Evolutionary conservation across 2,888 invertebrate genomes (phyloP), one percentile per base, ranked within the genome.

Genomic region (Synergus gifuensis): DNA sequence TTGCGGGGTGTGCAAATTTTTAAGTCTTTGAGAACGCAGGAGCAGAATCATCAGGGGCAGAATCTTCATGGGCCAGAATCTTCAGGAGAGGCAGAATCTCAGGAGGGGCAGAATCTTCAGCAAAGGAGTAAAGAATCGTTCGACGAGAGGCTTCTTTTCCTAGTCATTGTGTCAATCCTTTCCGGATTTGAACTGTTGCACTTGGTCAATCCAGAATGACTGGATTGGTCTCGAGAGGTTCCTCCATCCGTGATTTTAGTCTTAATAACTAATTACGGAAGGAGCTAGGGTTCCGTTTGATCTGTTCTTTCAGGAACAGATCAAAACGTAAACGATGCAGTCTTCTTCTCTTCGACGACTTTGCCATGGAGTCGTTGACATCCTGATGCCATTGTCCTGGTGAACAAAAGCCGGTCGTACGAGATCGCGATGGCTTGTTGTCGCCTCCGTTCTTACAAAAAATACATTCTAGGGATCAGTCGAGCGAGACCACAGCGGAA

Each of bases 401-500:
- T 63, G 40, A 40, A 58, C 54, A 36, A 73, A 58, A 54, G 54
- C 54, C 67, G 54, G 18, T 69, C 69, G 18, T 49, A 62, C 44
- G 76, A 67, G 69, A 63, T 69, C 78, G 67, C 14, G 42, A 60
- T 49, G 69, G 76, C 78, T 73, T 49, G 76, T 66, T 40, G 60
- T 78, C 66, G 66, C 78, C 18, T 54, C 63, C 80, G 78, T 79
- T 77, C 82, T 81, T 82, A 83, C 85, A 83, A 85, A 87, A 88
- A 89, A 90, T 91, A 91, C 89, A 89, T 89, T 91, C 91, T 91
- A 91, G 88, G 89, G 89, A 91, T 91, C 91, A 91, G 91, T 91
- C 86, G 85, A 90, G 90, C 91, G 84, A 81, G 84, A 83, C 83
- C 84, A 73, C 73, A 54, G 49, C 73, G 28, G 5, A 40, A 22